A percentile compares a stretch with the other conserved stretches of the same genome.
Evolutionary conservation across 2,113 vertebrate species (phyloP).

Genomic region (Sceloporus undulatus): DNA sequence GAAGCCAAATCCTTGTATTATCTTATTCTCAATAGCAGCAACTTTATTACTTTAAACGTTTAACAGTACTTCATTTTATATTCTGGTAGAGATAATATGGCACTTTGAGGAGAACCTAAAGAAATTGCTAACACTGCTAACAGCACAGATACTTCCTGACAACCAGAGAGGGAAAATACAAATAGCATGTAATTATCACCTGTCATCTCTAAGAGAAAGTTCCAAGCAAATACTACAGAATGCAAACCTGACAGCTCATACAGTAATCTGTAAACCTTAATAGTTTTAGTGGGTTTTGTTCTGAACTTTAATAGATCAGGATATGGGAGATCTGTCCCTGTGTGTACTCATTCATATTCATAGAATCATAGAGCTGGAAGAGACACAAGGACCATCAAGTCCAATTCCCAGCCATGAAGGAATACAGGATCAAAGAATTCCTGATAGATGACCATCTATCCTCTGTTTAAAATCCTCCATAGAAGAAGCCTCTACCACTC

Average conservation of each 20-base stretch:
- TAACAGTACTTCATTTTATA: background rate
- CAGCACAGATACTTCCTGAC: background rate
- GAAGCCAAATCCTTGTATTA: background rate
- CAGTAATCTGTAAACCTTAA: constrained; percentile 1
- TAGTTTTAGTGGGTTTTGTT: background rate
- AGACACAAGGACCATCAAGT: too few species aligned
- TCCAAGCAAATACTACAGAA: background rate
- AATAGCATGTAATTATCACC: constrained; percentile 16
- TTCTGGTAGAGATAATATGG: background rate
- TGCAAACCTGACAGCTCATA: background rate
- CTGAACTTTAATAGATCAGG: constrained; percentile 7
- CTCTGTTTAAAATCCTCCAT: too few species aligned
- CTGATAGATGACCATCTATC: too few species aligned
- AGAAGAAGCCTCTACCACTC: too few species aligned
- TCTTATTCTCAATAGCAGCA: background rate
- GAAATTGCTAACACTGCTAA: background rate
- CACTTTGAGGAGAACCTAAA: background rate
- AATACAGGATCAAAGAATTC: too few species aligned
- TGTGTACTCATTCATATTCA: background rate
- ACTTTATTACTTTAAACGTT: background rate
- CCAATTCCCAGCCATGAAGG: too few species aligned
- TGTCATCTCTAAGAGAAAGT: background rate
- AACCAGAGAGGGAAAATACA: constrained; percentile 3
- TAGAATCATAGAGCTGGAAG: too few species aligned
- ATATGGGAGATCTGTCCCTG: background rate